These are phyloP conservation scores for Siderastrea siderea DNA, from an alignment of 92 coral and sea anemone genomes.

Conservation along the genomic window DNA sequence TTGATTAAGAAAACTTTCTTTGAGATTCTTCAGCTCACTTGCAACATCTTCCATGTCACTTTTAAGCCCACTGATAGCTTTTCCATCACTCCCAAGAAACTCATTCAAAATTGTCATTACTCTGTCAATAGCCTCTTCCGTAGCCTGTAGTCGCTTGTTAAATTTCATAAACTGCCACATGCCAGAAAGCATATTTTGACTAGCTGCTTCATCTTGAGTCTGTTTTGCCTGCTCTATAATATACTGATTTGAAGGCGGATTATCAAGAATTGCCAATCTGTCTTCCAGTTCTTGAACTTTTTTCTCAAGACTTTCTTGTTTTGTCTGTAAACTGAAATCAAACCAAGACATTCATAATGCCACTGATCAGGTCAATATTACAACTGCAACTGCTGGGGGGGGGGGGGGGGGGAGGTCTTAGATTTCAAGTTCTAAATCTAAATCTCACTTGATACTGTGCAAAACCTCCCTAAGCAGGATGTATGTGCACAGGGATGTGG, in stretches of 20 bases:
- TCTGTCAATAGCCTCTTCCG: constrained; percentile 95
- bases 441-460: too few species aligned
- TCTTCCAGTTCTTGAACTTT: constrained; percentile 84
- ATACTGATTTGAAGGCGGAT: constrained; percentile 74
- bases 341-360: neutral
- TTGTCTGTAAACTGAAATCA: constrained; percentile 59
- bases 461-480: too few species aligned
- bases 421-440: too few species aligned
- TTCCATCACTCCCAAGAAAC: constrained; percentile 74
- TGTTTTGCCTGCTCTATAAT: constrained; percentile 81
- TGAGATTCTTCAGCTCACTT: constrained; percentile 72
- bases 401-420: too few species aligned
- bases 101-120: constrained; percentile 90
- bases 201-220: neutral
- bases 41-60: constrained; percentile 73
- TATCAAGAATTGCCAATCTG: constrained; percentile 80
- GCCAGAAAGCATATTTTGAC: constrained; percentile 77
- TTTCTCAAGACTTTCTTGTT: constrained; percentile 72
- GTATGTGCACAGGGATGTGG: too few species aligned
- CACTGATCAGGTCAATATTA: too few species aligned
- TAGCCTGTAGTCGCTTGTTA: constrained; percentile 88
- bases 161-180: constrained; percentile 98
- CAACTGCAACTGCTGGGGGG: too few species aligned
- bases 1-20: constrained; percentile 45
- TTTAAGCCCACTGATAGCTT: constrained; percentile 55